Percentiles rank a stretch among this genome's conserved stretches.
Evolutionary conservation across 2,113 vertebrate species (phyloP).

Genomic region (Chitala chitala): DNA sequence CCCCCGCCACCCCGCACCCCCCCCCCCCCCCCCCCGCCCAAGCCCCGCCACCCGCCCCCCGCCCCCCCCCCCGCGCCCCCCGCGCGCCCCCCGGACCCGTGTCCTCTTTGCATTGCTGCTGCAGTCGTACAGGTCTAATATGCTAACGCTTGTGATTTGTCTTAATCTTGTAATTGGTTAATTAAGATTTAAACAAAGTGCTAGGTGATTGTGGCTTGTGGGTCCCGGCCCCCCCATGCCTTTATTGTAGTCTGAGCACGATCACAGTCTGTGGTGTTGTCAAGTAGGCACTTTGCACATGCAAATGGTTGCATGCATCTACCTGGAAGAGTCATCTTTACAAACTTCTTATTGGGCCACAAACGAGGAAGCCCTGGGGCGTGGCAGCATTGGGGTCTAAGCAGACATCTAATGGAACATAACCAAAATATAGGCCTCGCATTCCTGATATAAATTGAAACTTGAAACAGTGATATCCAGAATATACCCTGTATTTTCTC

Average conservation of each 20-base stretch:
- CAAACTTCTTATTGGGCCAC: neutral
- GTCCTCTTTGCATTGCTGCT: too few relatives aligned
- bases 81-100: too few relatives aligned
- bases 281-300: neutral
- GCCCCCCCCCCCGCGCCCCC: too few relatives aligned
- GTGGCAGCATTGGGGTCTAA: neutral
- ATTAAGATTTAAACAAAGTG: conserved; percentile 1
- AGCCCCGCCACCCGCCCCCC: too few relatives aligned
- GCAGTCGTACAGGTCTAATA: neutral
- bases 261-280: neutral
- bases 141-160: neutral
- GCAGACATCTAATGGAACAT: neutral
- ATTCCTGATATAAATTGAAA: too few relatives aligned
- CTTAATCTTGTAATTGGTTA: conserved; percentile 10
- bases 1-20: too few relatives aligned
- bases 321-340: neutral
- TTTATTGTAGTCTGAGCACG: neutral
- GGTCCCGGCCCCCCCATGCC: too few relatives aligned
- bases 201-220: conserved; percentile 2
- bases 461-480: too few relatives aligned
- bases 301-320: neutral
- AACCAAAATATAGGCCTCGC: too few relatives aligned
- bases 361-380: too few relatives aligned
- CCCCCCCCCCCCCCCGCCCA: too few relatives aligned
- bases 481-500: too few relatives aligned